These are phyloP conservation scores for Drosophila aldrichi DNA, from an alignment of 2,888 invertebrate species.

Conservation along the genomic window DNA sequence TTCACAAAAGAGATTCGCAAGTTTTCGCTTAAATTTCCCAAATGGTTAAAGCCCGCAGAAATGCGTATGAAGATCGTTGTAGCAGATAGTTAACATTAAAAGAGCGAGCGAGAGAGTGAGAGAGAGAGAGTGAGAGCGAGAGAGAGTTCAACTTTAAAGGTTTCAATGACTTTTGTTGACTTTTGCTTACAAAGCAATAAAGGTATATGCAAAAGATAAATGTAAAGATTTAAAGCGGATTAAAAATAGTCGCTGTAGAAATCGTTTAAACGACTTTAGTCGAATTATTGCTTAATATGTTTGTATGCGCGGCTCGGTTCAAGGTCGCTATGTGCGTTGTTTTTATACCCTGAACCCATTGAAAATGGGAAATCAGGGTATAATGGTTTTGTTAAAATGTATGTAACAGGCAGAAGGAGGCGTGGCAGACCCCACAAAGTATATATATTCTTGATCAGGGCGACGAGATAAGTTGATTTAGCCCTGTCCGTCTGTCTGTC, in stretches of 20 bases:
- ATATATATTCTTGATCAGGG: too few relatives aligned
- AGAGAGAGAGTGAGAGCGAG: background rate
- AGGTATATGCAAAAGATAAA: slow-evolving; percentile 4
- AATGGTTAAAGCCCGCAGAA: slow-evolving; percentile 11
- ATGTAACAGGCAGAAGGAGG: too few relatives aligned
- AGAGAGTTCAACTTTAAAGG: slow-evolving; percentile 6
- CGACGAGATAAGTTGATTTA: too few relatives aligned
- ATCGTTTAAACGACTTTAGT: slow-evolving; percentile 10
- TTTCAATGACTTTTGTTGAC: background rate
- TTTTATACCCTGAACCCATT: too few relatives aligned
- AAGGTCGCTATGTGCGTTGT: slow-evolving; percentile 34
- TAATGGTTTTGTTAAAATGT: too few relatives aligned
- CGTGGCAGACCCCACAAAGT: too few relatives aligned
- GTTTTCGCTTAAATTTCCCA: slow-evolving; percentile 25
- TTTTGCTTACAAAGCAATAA: background rate
- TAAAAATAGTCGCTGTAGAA: slow-evolving; percentile 5
- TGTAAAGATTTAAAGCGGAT: slow-evolving; percentile 4
- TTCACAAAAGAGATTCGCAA: slow-evolving; percentile 27
- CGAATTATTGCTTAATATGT: slow-evolving; percentile 1
- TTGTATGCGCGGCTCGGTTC: slow-evolving; percentile 15
- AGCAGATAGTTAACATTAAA: slow-evolving; percentile 8
- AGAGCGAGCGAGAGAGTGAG: slow-evolving; percentile 6
- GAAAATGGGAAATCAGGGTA: too few relatives aligned
- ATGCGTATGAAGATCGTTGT: slow-evolving; percentile 17
- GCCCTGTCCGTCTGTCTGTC: too few relatives aligned